Evolutionary conservation across 1,140 invertebrate species (phyloP).

Genomic region (Physella acuta): DNA sequence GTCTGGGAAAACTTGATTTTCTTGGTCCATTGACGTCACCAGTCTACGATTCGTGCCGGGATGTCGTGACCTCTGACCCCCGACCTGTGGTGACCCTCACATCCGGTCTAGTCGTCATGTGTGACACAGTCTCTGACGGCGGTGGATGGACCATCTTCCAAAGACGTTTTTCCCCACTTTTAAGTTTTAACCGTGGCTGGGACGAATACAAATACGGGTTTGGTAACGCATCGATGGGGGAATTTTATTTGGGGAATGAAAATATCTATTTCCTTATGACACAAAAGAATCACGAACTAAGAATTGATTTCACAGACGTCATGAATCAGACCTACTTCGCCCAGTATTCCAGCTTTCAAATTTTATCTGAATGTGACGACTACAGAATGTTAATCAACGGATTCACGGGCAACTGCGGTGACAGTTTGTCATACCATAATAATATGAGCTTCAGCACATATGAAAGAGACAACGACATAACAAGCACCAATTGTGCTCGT

Average conservation of each 20-base stretch:
- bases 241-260: constrained; percentile 58
- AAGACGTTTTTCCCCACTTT: constrained; percentile 72
- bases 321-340: not conserved
- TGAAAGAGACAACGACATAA: constrained; percentile 6
- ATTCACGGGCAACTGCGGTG: not conserved
- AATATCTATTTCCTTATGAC: not conserved
- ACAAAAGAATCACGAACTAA: not conserved
- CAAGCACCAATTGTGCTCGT: not conserved
- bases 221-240: constrained; percentile 72
- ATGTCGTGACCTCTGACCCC: not conserved
- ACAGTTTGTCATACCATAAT: constrained; percentile 5
- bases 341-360: not conserved
- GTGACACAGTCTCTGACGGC: constrained; percentile 1
- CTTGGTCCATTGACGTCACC: too few species aligned
- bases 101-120: not conserved
- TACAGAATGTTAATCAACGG: not conserved
- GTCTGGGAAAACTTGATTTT: too few species aligned
- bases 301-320: not conserved
- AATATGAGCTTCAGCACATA: not conserved
- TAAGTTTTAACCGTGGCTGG: constrained; percentile 89
- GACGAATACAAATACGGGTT: constrained; percentile 91
- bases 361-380: not conserved
- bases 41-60: not conserved
- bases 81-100: not conserved
- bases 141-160: constrained; percentile 64